A percentile compares a stretch with the other conserved stretches of the same genome.
Conservation (phyloP, 1,140 invertebrate genomes). For the Harlomillsia oculata region DNA sequence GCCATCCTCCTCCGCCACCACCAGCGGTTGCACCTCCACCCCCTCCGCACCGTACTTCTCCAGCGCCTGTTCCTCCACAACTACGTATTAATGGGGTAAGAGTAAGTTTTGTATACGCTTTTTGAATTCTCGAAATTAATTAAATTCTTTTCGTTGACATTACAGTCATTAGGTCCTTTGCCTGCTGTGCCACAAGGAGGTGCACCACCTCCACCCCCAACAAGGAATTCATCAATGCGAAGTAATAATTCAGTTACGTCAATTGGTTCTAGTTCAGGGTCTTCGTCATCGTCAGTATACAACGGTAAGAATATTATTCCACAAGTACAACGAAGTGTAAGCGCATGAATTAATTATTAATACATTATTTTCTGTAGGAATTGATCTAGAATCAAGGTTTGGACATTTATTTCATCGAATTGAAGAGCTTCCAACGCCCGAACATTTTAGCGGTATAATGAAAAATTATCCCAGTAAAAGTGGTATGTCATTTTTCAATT, state of each 20-base stretch:
- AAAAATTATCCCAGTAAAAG: conserved; percentile 50
- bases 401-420: conserved; percentile 45
- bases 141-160: not conserved
- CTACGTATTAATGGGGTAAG: conserved; percentile 27
- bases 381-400: conserved; percentile 46
- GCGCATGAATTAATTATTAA: not conserved
- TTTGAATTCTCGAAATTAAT: not conserved
- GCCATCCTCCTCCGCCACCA: conserved; percentile 28
- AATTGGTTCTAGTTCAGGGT: conserved; percentile 21
- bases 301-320: conserved; percentile 4
- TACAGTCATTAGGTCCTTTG: conserved; percentile 23
- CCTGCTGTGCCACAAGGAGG: conserved; percentile 20
- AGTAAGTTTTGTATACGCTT: not conserved
- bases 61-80: conserved; percentile 28
- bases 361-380: conserved; percentile 7
- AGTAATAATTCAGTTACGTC: conserved; percentile 34
- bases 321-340: not conserved
- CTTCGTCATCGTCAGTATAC: conserved; percentile 17
- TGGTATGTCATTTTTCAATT: conserved; percentile 14
- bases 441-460: conserved; percentile 42
- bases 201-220: conserved; percentile 38
- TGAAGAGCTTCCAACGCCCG: conserved; percentile 45
- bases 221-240: conserved; percentile 39
- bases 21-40: conserved; percentile 24
- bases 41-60: conserved; percentile 23